Evolutionary conservation across 2,797 vertebrate genomes (phyloP), one percentile per base, ranked within the genome.

Genomic region (Fundulus diaphanus): DNA sequence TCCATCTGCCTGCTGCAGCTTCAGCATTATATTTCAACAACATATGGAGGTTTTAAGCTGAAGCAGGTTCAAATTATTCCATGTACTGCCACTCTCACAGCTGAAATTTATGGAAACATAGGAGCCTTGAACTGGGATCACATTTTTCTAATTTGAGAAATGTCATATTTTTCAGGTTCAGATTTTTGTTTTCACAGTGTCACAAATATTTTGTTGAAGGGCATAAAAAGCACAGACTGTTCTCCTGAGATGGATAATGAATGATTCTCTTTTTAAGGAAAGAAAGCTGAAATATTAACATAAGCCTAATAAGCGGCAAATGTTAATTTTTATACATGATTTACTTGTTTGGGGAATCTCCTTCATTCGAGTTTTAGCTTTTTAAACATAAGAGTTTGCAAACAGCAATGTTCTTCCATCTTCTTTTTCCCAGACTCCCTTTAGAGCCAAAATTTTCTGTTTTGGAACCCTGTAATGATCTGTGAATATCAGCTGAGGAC

Each of bases 201-300:
- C 27, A 15, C 37, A 42, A n/a, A 18, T 42, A 15, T 27, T 66
- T 66, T n/a, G 22, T 27, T 40, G 5, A 24, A 27, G 44, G 44
- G 12, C 24, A 66, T 42, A 42, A 66, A 66, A 66, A 66, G 37
- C 63, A 42, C 63, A 66, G 24, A 66, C 24, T 66, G 63, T 42
- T 66, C 7, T 27, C 24, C 37, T 42, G 24, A 42, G 63, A 42
- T n/a, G 63, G 63, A 66, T 27, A 15, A 40, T 16, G 63, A 66
- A 42, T 42, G 35, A 42, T 66, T 66, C 24, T 66, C 40, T 12
- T n/a, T 22, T 42, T 27, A n/a, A 66, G 27, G 48, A 18, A 15
- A 5, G 24, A 35, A 35, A 63, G 3, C 61, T 65, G 8, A 24
- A 24, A 52, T 52, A 8, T 52, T 49, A 52, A 24, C 22, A 24